Percentiles rank a stretch among this genome's conserved stretches.
Conservation (phyloP, 2,113 vertebrate genomes). For the Chrysemys picta region DNA sequence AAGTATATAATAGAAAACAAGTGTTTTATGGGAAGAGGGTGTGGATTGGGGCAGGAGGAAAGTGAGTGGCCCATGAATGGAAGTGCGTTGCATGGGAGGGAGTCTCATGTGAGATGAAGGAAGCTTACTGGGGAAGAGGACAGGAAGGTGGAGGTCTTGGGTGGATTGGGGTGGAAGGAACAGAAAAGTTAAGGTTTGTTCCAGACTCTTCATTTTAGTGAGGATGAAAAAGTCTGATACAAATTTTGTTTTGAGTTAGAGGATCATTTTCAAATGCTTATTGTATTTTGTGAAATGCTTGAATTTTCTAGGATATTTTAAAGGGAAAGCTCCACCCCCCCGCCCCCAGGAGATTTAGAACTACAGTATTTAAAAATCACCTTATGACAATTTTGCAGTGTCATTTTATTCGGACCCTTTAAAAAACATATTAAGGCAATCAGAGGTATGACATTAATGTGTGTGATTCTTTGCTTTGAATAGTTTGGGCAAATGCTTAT, state of each 20-base stretch:
- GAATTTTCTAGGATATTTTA: neutral
- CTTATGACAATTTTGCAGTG: neutral
- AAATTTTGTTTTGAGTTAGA: neutral
- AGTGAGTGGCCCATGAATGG: neutral
- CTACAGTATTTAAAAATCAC: neutral
- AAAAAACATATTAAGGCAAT: neutral
- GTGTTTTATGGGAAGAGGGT: accelerated
- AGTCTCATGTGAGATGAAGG: neutral
- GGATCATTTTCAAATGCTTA: neutral
- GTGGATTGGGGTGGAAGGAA: neutral
- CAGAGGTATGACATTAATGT: neutral
- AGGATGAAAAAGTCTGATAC: neutral
- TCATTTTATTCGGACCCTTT: neutral
- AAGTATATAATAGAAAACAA: neutral
- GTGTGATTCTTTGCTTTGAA: neutral
- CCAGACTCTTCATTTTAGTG: neutral
- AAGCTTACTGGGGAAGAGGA: neutral
- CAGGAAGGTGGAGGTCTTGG: neutral
- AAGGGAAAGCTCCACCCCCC: neutral
- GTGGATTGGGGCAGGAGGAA: neutral
- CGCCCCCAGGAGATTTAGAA: accelerated
- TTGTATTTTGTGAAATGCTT: neutral
- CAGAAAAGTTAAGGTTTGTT: neutral
- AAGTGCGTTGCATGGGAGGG: neutral
- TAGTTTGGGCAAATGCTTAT: neutral